Evolutionary conservation across 2,113 vertebrate genomes (phyloP), one percentile per base, ranked within the genome.

Genomic region (Chascanopsetta lugubris): DNA sequence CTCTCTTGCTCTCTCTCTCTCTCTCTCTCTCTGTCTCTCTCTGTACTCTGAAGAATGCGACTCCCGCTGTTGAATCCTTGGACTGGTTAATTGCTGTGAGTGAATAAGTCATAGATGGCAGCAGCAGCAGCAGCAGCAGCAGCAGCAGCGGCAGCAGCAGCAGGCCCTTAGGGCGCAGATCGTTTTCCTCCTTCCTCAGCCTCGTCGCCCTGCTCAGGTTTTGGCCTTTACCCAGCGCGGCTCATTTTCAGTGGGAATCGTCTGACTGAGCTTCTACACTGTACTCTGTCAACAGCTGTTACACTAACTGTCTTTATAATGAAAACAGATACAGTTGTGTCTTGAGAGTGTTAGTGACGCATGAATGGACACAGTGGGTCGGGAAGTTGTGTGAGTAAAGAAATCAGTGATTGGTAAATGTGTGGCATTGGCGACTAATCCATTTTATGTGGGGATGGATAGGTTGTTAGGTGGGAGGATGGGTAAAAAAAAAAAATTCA

Each of bases 21-120:
- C 69, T 26, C 54, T 61, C 5, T 70, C 40, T 47, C 49, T 50
- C 64, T 47, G 7, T 50, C 15, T 61, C 6, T 38, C 21, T 63
- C n/a, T 62, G 2, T 34, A 26, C 51, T 27, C 49, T 59, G 38
- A 85, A 80, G 77, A 87, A 90, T 87, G 81, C 80, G 85, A 89
- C 80, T 88, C 83, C 79, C 34, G 26, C 70, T 85, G 79, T 75
- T 85, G 80, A 80, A 80, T 83, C 81, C 81, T 61, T n/a, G 63
- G 59, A 30, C 79, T 56, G 77, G 61, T 83, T 91, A 90, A 93
- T 90, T 90, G 88, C 77, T 68, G 49, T 74, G 72, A 89, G 74
- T 82, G 75, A 85, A 85, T 88, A 85, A 80, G 85, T 89, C 84
- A 79, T 57, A 84, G 79, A 85, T 84, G 85, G 82, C 77, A 60